These are phyloP conservation scores for Ursus arctos DNA, from an alignment of 2,113 vertebrate species.

Conservation along the genomic window DNA sequence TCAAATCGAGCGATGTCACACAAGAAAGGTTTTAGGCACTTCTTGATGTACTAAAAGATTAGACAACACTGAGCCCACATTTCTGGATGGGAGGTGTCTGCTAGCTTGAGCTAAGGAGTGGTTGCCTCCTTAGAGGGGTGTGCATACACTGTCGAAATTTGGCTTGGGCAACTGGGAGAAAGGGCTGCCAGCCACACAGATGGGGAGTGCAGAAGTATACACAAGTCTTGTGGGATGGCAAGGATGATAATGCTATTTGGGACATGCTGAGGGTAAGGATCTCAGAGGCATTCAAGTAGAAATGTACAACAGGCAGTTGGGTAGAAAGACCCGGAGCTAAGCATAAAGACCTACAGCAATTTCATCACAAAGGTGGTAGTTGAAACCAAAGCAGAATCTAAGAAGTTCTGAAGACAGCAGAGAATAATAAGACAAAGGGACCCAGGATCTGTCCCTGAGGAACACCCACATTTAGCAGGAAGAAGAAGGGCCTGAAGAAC, in stretches of 20 bases:
- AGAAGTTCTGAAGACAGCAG: not conserved
- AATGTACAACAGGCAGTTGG: not conserved
- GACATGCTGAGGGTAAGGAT: not conserved
- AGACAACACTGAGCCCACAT: not conserved
- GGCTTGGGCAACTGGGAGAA: not conserved
- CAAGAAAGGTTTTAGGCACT: not conserved
- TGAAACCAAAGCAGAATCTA: not conserved
- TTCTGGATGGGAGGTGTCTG: not conserved
- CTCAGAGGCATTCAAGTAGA: not conserved
- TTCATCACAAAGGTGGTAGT: not conserved
- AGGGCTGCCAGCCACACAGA: not conserved
- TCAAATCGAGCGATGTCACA: not conserved
- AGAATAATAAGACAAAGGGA: not conserved
- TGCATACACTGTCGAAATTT: not conserved
- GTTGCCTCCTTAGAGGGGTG: not conserved
- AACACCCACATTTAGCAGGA: not conserved
- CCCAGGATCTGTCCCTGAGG: not conserved
- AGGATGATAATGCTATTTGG: not conserved
- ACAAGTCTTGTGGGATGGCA: not conserved
- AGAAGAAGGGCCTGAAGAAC: not conserved
- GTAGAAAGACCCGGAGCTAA: not conserved
- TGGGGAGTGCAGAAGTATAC: not conserved
- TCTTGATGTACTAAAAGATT: not conserved
- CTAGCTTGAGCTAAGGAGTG: not conserved
- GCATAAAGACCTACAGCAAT: not conserved